phyloP scores from a whole-genome alignment of 2,797 vertebrate genomes.

The Denticeps clupeoides region DNA sequence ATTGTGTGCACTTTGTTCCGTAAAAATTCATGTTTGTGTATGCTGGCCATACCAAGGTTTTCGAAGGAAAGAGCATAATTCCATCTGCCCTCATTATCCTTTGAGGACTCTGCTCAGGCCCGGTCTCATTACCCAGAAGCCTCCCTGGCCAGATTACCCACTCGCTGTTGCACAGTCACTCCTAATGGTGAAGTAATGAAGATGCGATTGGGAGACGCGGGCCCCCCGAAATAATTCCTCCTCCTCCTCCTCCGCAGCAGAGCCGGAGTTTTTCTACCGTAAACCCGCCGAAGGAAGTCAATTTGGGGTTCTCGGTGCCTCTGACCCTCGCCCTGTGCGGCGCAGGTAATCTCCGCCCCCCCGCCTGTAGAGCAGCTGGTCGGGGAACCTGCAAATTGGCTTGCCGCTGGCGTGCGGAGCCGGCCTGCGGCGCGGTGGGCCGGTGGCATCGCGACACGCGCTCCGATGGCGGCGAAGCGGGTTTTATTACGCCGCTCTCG shows the following conservation, averaged over 20 bases:
- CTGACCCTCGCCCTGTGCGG: conserved; percentile 15
- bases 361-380: conserved; percentile 23
- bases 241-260: neutral
- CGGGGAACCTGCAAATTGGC: conserved; percentile 29
- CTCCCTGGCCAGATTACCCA: neutral
- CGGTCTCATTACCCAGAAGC: neutral
- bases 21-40: too few species aligned
- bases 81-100: too few species aligned
- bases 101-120: conserved; percentile 1
- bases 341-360: conserved; percentile 26
- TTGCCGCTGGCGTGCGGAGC: conserved; percentile 18
- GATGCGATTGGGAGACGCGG: conserved; percentile 6
- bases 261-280: too few species aligned
- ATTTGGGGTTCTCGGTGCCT: conserved; percentile 1
- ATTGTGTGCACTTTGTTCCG: too few species aligned
- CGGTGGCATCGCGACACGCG: neutral
- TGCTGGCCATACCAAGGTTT: too few species aligned
- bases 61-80: too few species aligned
- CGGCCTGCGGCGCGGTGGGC: conserved; percentile 8
- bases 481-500: neutral
- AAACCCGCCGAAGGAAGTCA: too few species aligned
- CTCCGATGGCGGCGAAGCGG: conserved; percentile 3
- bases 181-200: conserved; percentile 6
- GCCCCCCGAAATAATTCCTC: too few species aligned
- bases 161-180: neutral